Conservation (phyloP, 2,113 vertebrate genomes). For the Empidonax alnorum region DNA sequence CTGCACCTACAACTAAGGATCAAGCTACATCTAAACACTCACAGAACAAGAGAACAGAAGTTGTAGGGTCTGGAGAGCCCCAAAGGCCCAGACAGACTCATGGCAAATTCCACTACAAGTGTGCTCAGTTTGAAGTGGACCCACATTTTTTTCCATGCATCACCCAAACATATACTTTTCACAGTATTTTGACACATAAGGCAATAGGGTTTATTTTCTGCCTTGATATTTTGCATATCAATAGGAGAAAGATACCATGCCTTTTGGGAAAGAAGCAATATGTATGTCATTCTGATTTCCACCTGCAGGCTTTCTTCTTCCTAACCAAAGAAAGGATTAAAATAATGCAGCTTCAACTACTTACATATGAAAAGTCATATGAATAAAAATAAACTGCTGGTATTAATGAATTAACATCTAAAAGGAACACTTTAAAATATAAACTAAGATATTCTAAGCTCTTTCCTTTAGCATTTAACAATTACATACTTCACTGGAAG, state of each 20-base stretch:
- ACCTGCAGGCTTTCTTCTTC: conserved; percentile 53
- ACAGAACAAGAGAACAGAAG: neutral
- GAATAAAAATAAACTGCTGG: conserved; percentile 57
- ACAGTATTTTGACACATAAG: neutral
- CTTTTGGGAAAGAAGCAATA: conserved; percentile 48
- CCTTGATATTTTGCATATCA: conserved; percentile 44
- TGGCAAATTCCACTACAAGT: neutral
- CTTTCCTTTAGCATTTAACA: conserved; percentile 43
- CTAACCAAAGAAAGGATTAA: conserved; percentile 47
- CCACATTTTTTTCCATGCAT: neutral
- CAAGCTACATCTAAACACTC: neutral
- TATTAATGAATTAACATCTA: conserved; percentile 66
- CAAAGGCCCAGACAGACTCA: neutral
- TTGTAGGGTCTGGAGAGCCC: neutral
- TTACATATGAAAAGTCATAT: conserved; percentile 52
- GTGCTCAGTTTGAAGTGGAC: neutral
- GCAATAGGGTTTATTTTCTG: conserved; percentile 41
- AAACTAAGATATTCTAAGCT: conserved; percentile 52
- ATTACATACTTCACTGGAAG: conserved; percentile 24
- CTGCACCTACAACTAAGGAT: neutral
- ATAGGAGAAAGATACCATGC: neutral
- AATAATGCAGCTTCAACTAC: conserved; percentile 53
- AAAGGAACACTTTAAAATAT: conserved; percentile 50
- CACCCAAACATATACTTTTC: conserved; percentile 6
- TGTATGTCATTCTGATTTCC: conserved; percentile 32